Conservation (phyloP, 2,113 vertebrate genomes). For the Cephalopholis sonnerati region DNA sequence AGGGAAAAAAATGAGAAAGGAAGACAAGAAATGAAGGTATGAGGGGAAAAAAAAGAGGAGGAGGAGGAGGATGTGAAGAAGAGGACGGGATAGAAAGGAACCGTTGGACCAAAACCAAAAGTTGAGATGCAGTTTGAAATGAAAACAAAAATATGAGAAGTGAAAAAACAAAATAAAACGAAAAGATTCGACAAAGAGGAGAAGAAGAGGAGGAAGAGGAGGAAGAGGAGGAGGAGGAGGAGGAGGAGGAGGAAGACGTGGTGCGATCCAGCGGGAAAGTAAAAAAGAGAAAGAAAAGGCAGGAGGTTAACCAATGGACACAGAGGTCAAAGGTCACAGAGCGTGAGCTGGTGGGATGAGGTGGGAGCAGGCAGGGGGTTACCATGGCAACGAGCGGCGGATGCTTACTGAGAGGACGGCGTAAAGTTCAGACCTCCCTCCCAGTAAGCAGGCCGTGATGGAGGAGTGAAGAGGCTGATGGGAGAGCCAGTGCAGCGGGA, state of each 20-base stretch:
- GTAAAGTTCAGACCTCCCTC: slow-evolving; percentile 8
- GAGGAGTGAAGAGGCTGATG: slow-evolving; percentile 30
- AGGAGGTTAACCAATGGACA: slow-evolving; percentile 71
- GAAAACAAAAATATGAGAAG: neutral
- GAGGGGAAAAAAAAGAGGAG: neutral
- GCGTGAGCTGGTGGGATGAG: slow-evolving; percentile 3
- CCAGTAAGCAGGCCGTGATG: slow-evolving; percentile 49
- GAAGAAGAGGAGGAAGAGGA: too few relatives aligned
- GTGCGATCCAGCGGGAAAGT: slow-evolving; percentile 67
- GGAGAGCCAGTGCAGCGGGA: slow-evolving; percentile 25
- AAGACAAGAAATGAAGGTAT: too few relatives aligned
- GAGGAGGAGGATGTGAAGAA: neutral
- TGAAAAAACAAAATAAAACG: neutral
- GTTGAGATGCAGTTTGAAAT: neutral
- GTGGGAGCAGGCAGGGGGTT: slow-evolving; percentile 29
- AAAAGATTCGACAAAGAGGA: neutral
- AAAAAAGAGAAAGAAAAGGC: slow-evolving; percentile 74
- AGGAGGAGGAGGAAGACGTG: neutral
- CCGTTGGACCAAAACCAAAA: neutral
- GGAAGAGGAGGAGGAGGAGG: neutral
- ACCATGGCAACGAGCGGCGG: slow-evolving; percentile 45
- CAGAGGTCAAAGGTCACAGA: slow-evolving; percentile 66
- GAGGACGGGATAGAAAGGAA: neutral
- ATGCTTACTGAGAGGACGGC: slow-evolving; percentile 67
- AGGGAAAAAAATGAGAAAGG: too few relatives aligned